Evolutionary conservation across 2,888 invertebrate genomes (phyloP), one percentile per base, ranked within the genome.

Genomic region (Geophilus truncorum): DNA sequence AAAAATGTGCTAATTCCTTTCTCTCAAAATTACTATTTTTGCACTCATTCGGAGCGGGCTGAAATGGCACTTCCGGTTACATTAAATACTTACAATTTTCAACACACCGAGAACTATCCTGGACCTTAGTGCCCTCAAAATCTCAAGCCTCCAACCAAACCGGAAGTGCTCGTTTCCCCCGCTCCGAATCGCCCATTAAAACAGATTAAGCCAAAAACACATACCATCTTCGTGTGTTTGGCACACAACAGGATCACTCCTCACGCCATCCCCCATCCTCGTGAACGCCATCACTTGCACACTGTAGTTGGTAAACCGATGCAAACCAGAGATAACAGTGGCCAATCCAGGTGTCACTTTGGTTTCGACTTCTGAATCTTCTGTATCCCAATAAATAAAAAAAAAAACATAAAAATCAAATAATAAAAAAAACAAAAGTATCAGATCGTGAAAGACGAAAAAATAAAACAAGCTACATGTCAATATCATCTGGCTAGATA

Each of bases 231-330:
- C 79, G 18, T 32, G 40, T 0, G 79, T 79, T 40, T 23, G 25
- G 51, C 79, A 79, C 23, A 79, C 51, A 25, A 51, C 28, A 1
- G 79, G 25, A 51, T 79, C 79, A 25, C 79, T 79, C 7, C 79
- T 18, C 5, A 32, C 51, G 1, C 79, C 79, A 25, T 79, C 79
- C 7, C 79, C 79, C 18, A 45, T 51, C 0, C 79, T 18, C 15
- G 79, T 79, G 79, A 51, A 79, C 23, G 79, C 79, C 79, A 79
- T 25, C 40, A 79, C 79, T 32, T 79, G 79, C 23, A 79, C 79
- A n/a, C 79, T 79, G 51, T 79, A 79, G 21, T 79, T 79, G 12
- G 45, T 79, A 51, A 40, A 79, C 51, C 51, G 40, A 45, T 51
- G 79, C 51, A 79, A 21, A 18, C 79, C 79, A 1, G 79, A 79